phyloP scores from a whole-genome alignment of 2,797 vertebrate species.

The Pantherophis alleghaniensis region DNA sequence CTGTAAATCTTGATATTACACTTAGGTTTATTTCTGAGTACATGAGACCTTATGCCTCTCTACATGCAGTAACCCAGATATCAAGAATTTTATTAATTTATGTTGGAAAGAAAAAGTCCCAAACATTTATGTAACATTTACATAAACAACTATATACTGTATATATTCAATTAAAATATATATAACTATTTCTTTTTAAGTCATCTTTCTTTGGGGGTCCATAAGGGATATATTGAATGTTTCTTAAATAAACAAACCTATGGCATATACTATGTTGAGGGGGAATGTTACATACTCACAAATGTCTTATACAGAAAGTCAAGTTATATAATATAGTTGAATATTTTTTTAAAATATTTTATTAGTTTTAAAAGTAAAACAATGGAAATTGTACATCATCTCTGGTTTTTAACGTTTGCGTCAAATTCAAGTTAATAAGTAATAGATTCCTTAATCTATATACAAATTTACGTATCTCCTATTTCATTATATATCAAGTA shows the following conservation, averaged over 20 bases:
- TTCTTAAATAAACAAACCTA: not conserved
- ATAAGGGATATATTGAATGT: not conserved
- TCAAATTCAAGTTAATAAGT: too few relatives aligned
- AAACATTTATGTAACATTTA: not conserved
- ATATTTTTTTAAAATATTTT: too few relatives aligned
- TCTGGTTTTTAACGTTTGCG: too few relatives aligned
- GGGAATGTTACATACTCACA: too few relatives aligned
- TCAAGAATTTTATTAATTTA: not conserved
- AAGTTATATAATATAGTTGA: too few relatives aligned
- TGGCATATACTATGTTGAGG: too few relatives aligned
- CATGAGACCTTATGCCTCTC: not conserved
- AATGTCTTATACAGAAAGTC: too few relatives aligned
- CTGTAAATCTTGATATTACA: not conserved
- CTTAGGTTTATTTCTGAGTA: not conserved
- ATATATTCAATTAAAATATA: not conserved
- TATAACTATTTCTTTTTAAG: not conserved
- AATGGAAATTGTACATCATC: too few relatives aligned
- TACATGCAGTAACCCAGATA: not conserved
- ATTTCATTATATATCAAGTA: too few relatives aligned
- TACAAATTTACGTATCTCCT: too few relatives aligned
- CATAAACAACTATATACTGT: not conserved
- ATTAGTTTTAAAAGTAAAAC: too few relatives aligned
- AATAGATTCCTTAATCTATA: too few relatives aligned
- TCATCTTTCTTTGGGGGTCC: not conserved
- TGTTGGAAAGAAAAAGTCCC: not conserved